These are phyloP conservation scores for Macropodus opercularis DNA, from an alignment of 2,797 vertebrate species.

Conservation along the genomic window DNA sequence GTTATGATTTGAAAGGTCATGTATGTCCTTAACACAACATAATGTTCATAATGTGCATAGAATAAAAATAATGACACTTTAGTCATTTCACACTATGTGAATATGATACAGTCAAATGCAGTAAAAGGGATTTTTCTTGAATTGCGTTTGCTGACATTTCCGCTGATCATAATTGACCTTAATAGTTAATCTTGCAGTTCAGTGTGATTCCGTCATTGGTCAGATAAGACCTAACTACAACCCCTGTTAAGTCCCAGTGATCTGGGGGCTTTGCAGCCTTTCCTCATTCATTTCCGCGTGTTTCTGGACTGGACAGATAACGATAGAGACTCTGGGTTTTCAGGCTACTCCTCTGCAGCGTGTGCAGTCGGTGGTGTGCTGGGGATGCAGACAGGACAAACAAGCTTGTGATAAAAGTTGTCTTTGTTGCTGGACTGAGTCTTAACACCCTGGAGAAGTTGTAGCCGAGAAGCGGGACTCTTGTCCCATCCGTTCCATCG, in stretches of 20 bases:
- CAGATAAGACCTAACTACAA: background rate
- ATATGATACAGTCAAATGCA: background rate
- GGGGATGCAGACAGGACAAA: constrained; percentile 57
- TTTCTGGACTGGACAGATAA: constrained; percentile 56
- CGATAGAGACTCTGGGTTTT: constrained; percentile 34
- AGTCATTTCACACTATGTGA: background rate
- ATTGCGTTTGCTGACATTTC: constrained; percentile 12
- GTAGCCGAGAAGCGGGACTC: constrained; percentile 28
- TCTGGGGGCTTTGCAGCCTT: background rate
- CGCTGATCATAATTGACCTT: constrained; percentile 32
- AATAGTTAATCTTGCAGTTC: background rate
- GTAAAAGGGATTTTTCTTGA: constrained; percentile 7
- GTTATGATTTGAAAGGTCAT: background rate
- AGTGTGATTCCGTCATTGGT: constrained; percentile 7
- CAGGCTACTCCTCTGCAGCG: constrained; percentile 32
- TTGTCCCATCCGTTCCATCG: constrained; percentile 38
- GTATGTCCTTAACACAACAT: no score
- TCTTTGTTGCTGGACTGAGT: constrained; percentile 59
- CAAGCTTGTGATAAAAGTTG: constrained; percentile 60
- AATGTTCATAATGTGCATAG: no score
- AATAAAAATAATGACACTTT: no score
- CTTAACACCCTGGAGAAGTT: constrained; percentile 54
- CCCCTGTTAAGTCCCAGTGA: constrained; percentile 16
- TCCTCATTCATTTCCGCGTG: constrained; percentile 25
- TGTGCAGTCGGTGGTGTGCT: constrained; percentile 42